Conservation (phyloP, 2,797 vertebrate genomes). For the Helicolenus hilgendorfi region DNA sequence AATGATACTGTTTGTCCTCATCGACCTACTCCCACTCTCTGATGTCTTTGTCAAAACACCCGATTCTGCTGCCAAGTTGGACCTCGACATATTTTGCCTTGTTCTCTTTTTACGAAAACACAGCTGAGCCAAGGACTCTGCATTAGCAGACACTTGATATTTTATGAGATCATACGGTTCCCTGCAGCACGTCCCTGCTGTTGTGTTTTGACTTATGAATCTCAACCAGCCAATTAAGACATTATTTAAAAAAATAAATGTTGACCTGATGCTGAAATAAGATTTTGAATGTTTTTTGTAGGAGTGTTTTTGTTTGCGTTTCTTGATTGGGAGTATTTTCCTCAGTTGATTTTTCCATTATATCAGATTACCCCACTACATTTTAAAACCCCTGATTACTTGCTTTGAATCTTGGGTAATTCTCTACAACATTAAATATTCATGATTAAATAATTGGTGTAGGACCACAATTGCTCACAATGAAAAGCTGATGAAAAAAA, state of each 20-base stretch:
- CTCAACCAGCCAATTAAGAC: background rate
- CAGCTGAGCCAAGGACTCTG: background rate
- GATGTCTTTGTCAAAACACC: slow-evolving; percentile 7
- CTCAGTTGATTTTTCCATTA: background rate
- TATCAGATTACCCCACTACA: background rate
- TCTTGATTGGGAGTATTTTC: background rate
- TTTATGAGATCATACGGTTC: background rate
- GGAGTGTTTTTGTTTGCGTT: background rate
- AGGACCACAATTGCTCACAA: background rate
- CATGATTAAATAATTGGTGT: background rate
- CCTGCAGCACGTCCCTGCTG: background rate
- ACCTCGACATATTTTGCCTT: slow-evolving; percentile 14
- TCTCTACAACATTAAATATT: background rate
- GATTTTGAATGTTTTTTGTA: background rate
- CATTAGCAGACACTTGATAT: slow-evolving; percentile 1
- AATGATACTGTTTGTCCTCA: background rate
- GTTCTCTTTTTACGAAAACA: background rate
- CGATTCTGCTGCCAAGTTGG: background rate
- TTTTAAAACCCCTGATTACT: background rate
- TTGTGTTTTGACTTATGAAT: background rate
- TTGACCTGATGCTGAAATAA: background rate
- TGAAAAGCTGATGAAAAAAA: background rate
- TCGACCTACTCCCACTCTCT: background rate
- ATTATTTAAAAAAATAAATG: background rate
- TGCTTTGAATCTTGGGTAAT: background rate